These are phyloP conservation scores for Ophioninae sp. DNA, from an alignment of 2,888 invertebrate genomes.

Conservation along the genomic window DNA sequence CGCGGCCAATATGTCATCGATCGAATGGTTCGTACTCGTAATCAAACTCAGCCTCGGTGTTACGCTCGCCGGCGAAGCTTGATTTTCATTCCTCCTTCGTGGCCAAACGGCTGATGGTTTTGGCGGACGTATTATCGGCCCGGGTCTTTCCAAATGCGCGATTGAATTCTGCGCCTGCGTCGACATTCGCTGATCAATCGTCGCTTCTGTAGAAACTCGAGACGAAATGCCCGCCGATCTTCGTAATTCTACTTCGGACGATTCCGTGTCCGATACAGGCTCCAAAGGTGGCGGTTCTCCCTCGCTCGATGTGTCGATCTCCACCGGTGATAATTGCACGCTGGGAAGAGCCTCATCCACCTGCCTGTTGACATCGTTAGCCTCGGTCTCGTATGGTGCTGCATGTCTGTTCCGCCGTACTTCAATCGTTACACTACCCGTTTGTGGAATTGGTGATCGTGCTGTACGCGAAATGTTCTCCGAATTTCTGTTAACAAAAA, in stretches of 20 bases:
- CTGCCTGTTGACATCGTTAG: background rate
- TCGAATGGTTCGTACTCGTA: background rate
- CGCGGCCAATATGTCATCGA: background rate
- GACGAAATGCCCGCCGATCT: background rate
- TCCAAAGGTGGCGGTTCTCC: conserved; percentile 1
- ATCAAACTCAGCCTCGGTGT: background rate
- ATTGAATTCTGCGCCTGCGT: background rate
- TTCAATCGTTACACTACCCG: conserved; percentile 68
- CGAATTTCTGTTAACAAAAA: background rate
- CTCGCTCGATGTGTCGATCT: conserved; percentile 22
- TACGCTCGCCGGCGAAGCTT: background rate
- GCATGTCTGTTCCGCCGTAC: conserved; percentile 69
- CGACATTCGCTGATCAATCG: background rate
- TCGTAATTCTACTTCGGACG: background rate
- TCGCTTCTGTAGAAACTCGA: background rate
- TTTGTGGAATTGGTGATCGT: conserved; percentile 56
- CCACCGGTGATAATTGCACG: conserved; percentile 9
- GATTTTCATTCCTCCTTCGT: background rate
- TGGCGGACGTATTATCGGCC: background rate
- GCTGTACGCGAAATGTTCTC: conserved; percentile 32
- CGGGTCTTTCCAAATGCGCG: background rate
- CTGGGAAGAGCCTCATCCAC: conserved; percentile 22
- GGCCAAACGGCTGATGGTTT: background rate
- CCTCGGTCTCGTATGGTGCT: conserved; percentile 58
- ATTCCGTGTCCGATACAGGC: background rate